phyloP scores from a whole-genome alignment of 2,888 invertebrate genomes.

The Parnassius mnemosyne region DNA sequence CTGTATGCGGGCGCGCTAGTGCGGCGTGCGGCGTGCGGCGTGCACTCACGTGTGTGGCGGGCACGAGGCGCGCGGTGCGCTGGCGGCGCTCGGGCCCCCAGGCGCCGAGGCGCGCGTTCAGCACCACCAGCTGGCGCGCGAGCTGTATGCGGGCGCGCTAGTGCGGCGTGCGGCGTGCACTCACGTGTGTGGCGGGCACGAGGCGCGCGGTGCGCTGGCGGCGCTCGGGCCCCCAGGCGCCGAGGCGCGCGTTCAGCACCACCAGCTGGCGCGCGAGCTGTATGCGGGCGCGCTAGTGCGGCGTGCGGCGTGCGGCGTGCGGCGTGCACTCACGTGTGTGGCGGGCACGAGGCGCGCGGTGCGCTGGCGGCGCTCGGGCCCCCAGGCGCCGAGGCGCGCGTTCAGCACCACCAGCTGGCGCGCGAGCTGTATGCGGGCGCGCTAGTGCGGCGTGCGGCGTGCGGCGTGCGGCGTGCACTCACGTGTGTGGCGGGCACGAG shows the following conservation, averaged over 20 bases:
- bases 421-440: constrained; percentile 45
- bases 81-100: constrained; percentile 83
- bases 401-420: constrained; percentile 86
- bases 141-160: constrained; percentile 74
- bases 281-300: constrained; percentile 67
- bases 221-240: constrained; percentile 82
- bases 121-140: constrained; percentile 82
- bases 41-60: constrained; percentile 72
- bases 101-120: constrained; percentile 84
- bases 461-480: constrained; percentile 80
- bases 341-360: constrained; percentile 82
- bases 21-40: constrained; percentile 88
- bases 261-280: constrained; percentile 80
- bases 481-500: constrained; percentile 78
- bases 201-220: constrained; percentile 80
- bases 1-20: constrained; percentile 79
- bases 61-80: constrained; percentile 79
- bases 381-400: constrained; percentile 83
- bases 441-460: constrained; percentile 83
- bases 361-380: constrained; percentile 78
- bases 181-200: constrained; percentile 70
- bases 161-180: constrained; percentile 82
- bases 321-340: constrained; percentile 65
- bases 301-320: constrained; percentile 84
- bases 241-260: constrained; percentile 85